A percentile compares a stretch with the other conserved stretches of the same genome.
Evolutionary conservation across 2,113 vertebrate genomes (phyloP).

Genomic region (Oryzias javanicus): DNA sequence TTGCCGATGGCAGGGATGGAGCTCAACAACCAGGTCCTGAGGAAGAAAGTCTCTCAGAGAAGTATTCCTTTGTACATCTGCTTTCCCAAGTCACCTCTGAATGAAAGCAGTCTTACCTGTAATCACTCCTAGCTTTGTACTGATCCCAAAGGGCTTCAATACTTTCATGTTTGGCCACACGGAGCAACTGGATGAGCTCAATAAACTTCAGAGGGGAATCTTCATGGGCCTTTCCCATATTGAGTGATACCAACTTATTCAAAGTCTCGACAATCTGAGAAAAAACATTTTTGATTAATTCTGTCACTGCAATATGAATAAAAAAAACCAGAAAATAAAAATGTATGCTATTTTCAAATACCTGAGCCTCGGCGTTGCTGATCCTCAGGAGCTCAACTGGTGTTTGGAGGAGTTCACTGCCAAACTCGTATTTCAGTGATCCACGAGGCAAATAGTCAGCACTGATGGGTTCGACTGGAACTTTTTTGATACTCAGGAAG

Average conservation of each 20-base stretch:
- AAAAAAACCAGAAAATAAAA: not conserved
- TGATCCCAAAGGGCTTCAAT: slow-evolving; percentile 74
- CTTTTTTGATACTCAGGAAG: slow-evolving; percentile 66
- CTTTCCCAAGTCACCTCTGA: not conserved
- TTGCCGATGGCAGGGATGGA: slow-evolving; percentile 72
- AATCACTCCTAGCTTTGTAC: slow-evolving; percentile 45
- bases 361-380: slow-evolving; percentile 72
- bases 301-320: not conserved
- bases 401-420: slow-evolving; percentile 71
- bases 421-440: slow-evolving; percentile 74
- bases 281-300: not conserved
- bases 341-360: slow-evolving; percentile 19
- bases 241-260: slow-evolving; percentile 75
- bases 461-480: slow-evolving; percentile 15
- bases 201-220: slow-evolving; percentile 81
- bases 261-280: slow-evolving; percentile 77
- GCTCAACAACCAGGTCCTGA: slow-evolving; percentile 79
- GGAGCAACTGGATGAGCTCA: slow-evolving; percentile 79
- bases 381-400: slow-evolving; percentile 78
- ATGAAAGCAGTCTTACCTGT: slow-evolving; percentile 63
- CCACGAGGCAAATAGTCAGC: slow-evolving; percentile 63
- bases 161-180: slow-evolving; percentile 44
- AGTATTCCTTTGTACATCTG: not conserved
- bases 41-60: not conserved
- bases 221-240: slow-evolving; percentile 71